Evolutionary conservation across 2,797 vertebrate genomes (phyloP), one percentile per base, ranked within the genome.

Genomic region (Jordanella pulchra): DNA sequence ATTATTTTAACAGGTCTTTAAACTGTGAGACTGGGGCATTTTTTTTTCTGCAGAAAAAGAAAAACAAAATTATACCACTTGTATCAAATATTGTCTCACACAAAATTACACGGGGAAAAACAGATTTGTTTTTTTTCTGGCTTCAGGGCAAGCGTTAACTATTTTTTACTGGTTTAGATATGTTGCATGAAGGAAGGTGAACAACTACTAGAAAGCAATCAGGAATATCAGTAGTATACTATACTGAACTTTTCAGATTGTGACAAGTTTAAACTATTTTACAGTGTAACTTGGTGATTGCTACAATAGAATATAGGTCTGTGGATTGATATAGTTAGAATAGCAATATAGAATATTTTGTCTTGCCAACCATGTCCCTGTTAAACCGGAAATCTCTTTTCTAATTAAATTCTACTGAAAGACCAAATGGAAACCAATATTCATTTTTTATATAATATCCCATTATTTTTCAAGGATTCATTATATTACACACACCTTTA

Each of bases 1-100:
- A 30, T 56, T 76, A 50, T 56, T 76, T 35, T 39, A 56, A 50
- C 61, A 42, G n/a, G 15, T 71, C 15, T 25, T 65, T 50, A 54
- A 71, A 72, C 47, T 68, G 66, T 70, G 44, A 67, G 55, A 18
- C 25, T 54, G 56, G 13, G 3, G 18, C 32, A 1, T 63, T 51
- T 69, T 63, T 63, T 51, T 69, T 63, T 63, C 39, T 63, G 60
- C 35, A 42, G 32, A 63, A 63, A 44, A 63, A 23, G 28, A 53
- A 54, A 51, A 54, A 51, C 5, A 53, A 25, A 32, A 61, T 18
- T 1, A 53, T 47, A 15, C 28, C 66, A 42, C 48, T 51, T 70
- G 65, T 66, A 28, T 70, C 23, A 75, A 7, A 42, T 69, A 30
- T 60, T 45, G 42, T 65, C 23, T 53, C 11, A 51, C 32, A 65